Percentiles rank a stretch among this genome's conserved stretches.
Evolutionary conservation across 2,113 vertebrate species (phyloP).

Genomic region (Salminus brasiliensis): DNA sequence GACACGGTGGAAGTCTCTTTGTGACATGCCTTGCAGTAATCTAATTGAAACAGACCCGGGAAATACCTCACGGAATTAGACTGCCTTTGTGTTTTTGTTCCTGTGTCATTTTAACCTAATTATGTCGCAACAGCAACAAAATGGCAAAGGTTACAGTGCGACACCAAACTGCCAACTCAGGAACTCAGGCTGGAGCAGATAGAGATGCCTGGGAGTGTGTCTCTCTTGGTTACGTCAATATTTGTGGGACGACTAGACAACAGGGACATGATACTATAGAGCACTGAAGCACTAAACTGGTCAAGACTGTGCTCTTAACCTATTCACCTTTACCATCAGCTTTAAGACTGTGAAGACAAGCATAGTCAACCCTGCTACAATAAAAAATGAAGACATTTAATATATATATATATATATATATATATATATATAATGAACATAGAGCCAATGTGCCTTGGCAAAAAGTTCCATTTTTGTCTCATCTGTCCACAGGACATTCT

Average conservation of each 20-base stretch:
- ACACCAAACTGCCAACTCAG: not conserved
- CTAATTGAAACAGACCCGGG: conserved; percentile 35
- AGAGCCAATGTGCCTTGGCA: too few species aligned
- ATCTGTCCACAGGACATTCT: too few species aligned
- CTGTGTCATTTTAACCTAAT: conserved; percentile 8
- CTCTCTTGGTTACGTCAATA: not conserved
- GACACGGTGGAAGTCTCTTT: conserved; percentile 16
- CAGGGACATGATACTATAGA: not conserved
- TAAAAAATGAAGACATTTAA: too few species aligned
- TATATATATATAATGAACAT: too few species aligned
- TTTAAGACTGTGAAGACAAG: too few species aligned
- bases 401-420: too few species aligned
- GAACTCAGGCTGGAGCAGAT: not conserved
- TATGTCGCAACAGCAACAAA: not conserved
- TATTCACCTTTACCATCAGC: not conserved
- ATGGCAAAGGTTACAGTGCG: not conserved
- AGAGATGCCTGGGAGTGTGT: not conserved
- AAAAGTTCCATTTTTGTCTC: too few species aligned
- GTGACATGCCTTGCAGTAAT: conserved; percentile 39
- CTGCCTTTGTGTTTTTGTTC: not conserved
- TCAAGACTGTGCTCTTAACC: not conserved
- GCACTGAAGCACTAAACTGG: not conserved
- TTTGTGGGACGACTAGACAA: not conserved
- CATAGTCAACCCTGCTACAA: too few species aligned
- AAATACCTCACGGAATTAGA: conserved; percentile 21